Evolutionary conservation across 2,888 invertebrate genomes (phyloP), one percentile per base, ranked within the genome.

Genomic region (Orthonychiurus folsomi): DNA sequence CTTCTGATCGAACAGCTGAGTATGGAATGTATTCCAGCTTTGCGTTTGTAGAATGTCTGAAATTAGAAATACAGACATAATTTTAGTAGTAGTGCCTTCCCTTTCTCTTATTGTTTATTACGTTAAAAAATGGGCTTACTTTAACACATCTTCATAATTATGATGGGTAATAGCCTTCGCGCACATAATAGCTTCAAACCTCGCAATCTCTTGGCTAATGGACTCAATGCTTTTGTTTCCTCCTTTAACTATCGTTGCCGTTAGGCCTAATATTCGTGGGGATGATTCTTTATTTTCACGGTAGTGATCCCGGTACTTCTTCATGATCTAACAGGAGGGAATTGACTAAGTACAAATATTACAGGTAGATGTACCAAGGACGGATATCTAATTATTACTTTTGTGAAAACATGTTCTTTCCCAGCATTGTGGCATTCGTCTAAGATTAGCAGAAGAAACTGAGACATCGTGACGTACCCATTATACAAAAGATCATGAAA

Each of bases 341-440:
- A n/a, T n/a, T n/a, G n/a, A n/a, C n/a, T n/a, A n/a, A n/a, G n/a
- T n/a, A n/a, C n/a, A n/a, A n/a, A n/a, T n/a, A n/a, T n/a, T n/a
- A n/a, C n/a, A n/a, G n/a, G n/a, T n/a, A n/a, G n/a, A n/a, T n/a
- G n/a, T n/a, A n/a, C n/a, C n/a, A n/a, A n/a, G n/a, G n/a, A n/a
- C n/a, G n/a, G n/a, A n/a, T n/a, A n/a, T n/a, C n/a, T n/a, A n/a
- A n/a, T n/a, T n/a, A n/a, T n/a, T n/a, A n/a, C n/a, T n/a, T 52
- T 52, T 9, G 9, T 23, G 5, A 52, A 12, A 5, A 90, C 86
- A 76, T 93, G 92, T 63, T 85, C 83, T 21, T 83, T 83, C 0
- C 88, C 86, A 0, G 86, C 92, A 75, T 88, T 86, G 75, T 99
- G 97, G 73, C 97, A 97, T 76, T 99, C 97, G 77, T 99, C 97